Conservation (phyloP, 2,888 invertebrate genomes). For the Syrista parreyssii region DNA sequence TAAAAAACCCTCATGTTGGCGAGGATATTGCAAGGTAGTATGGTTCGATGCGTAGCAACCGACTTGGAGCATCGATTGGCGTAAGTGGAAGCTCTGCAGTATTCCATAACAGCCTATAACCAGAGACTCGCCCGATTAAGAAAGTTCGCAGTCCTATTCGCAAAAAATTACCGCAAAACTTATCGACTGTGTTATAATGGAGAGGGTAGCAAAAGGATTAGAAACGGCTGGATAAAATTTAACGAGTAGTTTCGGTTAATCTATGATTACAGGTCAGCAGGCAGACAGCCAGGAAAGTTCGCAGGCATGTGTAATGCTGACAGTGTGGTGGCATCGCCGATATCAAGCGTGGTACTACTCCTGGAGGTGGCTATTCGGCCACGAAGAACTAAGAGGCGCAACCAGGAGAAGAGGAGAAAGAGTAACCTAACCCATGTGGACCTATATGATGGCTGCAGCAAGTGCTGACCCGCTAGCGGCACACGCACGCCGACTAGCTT, state of each 20-base stretch:
- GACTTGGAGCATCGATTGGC: not conserved
- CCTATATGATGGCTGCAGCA: constrained; percentile 79
- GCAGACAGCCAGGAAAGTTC: not conserved
- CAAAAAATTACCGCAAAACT: not conserved
- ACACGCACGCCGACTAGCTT: constrained; percentile 19
- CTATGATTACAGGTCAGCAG: not conserved
- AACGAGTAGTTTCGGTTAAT: not conserved
- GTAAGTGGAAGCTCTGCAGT: not conserved
- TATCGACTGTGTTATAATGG: not conserved
- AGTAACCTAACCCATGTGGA: constrained; percentile 71
- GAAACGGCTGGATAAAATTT: not conserved
- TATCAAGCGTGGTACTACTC: constrained; percentile 19
- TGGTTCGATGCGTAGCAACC: not conserved
- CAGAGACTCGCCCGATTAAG: too few relatives aligned
- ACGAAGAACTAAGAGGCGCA: constrained; percentile 11
- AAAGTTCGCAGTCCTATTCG: not conserved
- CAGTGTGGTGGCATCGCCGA: constrained; percentile 22
- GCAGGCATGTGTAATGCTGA: constrained; percentile 24
- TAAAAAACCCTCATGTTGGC: not conserved
- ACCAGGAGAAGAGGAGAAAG: not conserved
- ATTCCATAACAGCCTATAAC: not conserved
- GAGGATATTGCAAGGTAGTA: not conserved
- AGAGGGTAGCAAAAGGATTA: not conserved
- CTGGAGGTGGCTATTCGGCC: constrained; percentile 22
- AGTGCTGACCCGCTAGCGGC: constrained; percentile 72